phyloP scores from a whole-genome alignment of 2,797 vertebrate genomes.

The Intellagama lesueurii region DNA sequence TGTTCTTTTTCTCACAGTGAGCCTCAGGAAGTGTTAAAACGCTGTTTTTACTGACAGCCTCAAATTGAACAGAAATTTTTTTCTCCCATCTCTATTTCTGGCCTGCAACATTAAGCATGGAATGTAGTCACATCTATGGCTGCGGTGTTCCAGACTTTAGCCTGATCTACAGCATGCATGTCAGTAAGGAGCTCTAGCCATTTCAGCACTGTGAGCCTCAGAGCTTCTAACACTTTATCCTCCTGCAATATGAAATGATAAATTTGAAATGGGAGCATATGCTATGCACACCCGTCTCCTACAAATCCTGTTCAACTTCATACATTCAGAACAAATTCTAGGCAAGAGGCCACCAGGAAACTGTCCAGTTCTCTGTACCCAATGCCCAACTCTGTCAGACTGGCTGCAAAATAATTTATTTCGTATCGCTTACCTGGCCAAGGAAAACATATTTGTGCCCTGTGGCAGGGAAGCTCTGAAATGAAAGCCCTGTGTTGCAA shows the following conservation, averaged over 20 bases:
- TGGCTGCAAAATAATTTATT: constrained; percentile 83
- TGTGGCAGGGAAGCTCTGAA: constrained; percentile 75
- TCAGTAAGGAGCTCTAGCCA: background rate
- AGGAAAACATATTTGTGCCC: constrained; percentile 80
- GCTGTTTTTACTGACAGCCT: no score
- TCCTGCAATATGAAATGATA: constrained; percentile 54
- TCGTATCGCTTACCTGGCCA: constrained; percentile 76
- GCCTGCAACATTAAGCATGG: background rate
- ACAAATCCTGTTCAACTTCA: constrained; percentile 76
- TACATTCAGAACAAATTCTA: constrained; percentile 78
- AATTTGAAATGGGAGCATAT: constrained; percentile 71
- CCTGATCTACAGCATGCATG: accelerated
- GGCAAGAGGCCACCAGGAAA: constrained; percentile 82
- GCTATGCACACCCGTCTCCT: constrained; percentile 82
- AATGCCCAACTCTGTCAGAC: constrained; percentile 81
- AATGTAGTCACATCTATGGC: constrained; percentile 2
- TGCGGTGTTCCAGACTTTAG: background rate
- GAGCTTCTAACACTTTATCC: constrained; percentile 27
- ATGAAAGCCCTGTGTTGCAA: constrained; percentile 74
- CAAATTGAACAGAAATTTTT: no score
- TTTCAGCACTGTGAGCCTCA: constrained; percentile 11
- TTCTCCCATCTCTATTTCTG: no score
- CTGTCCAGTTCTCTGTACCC: constrained; percentile 79
- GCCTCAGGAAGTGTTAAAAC: no score
- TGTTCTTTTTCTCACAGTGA: no score